Conservation (phyloP, 2,888 invertebrate species). For the Pristionchus japonicus region DNA sequence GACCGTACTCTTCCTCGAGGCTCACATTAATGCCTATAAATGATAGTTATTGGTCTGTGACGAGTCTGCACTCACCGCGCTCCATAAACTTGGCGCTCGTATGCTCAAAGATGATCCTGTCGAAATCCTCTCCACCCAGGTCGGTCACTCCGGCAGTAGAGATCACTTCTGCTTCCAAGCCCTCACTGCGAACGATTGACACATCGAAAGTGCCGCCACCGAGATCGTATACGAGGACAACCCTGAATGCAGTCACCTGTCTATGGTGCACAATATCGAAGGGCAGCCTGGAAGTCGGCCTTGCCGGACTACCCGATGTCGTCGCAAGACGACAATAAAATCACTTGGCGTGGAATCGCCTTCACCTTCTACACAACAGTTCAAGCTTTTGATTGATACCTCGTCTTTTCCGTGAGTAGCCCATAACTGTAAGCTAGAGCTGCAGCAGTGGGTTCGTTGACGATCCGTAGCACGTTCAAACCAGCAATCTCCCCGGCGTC, state of each 20-base stretch:
- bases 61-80: too few relatives aligned
- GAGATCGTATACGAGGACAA: slow-evolving; percentile 38
- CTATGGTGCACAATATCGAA: neutral
- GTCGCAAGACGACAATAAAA: too few relatives aligned
- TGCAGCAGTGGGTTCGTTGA: slow-evolving; percentile 2
- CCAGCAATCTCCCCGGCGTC: slow-evolving; percentile 17
- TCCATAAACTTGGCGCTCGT: neutral
- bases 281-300: too few relatives aligned
- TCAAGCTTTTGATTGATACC: neutral
- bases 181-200: slow-evolving; percentile 13
- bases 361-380: too few relatives aligned
- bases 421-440: slow-evolving; percentile 7
- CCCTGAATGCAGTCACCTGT: neutral
- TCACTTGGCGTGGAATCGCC: too few relatives aligned
- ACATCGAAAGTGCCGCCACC: slow-evolving; percentile 46
- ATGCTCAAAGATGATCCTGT: neutral
- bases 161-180: neutral
- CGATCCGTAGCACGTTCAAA: neutral
- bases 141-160: slow-evolving; percentile 38
- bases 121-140: slow-evolving; percentile 47
- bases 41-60: neutral
- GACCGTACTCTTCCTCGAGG: neutral
- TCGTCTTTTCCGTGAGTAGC: neutral
- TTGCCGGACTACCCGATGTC: too few relatives aligned
- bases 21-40: neutral